Conservation (phyloP, 2,888 invertebrate species). For the Eristalinus sepulchralis region DNA sequence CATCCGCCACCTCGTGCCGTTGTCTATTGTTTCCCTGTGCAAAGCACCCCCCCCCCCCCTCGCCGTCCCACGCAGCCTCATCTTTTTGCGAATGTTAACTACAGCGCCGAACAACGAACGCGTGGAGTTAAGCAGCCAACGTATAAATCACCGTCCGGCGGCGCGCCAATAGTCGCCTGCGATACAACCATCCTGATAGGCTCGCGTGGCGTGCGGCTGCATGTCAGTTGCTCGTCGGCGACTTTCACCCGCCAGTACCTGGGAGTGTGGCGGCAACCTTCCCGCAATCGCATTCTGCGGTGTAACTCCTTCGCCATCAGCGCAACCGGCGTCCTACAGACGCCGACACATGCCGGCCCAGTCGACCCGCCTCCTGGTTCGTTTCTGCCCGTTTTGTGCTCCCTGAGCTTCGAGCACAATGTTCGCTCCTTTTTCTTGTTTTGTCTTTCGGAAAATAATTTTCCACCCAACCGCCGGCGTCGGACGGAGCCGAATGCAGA, state of each 20-base stretch:
- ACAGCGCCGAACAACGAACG: background rate
- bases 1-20: slow-evolving; percentile 50
- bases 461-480: slow-evolving; percentile 48
- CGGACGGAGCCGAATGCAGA: slow-evolving; percentile 53
- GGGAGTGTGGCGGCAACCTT: background rate
- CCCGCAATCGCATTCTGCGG: slow-evolving; percentile 13
- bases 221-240: slow-evolving; percentile 67
- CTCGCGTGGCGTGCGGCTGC: slow-evolving; percentile 63
- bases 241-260: slow-evolving; percentile 55
- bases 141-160: slow-evolving; percentile 70
- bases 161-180: slow-evolving; percentile 64
- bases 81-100: background rate
- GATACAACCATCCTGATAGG: slow-evolving; percentile 41
- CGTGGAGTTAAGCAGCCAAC: slow-evolving; percentile 24
- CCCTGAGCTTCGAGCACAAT: slow-evolving; percentile 12
- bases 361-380: background rate
- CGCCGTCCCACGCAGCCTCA: background rate
- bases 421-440: slow-evolving; percentile 36
- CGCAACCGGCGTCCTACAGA: slow-evolving; percentile 5
- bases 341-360: background rate
- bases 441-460: slow-evolving; percentile 62
- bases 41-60: background rate
- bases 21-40: slow-evolving; percentile 40
- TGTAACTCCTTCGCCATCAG: slow-evolving; percentile 50
- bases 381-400: slow-evolving; percentile 4